Conservation (phyloP, 2,113 vertebrate genomes). For the Tenebrosternarchus preto region DNA sequence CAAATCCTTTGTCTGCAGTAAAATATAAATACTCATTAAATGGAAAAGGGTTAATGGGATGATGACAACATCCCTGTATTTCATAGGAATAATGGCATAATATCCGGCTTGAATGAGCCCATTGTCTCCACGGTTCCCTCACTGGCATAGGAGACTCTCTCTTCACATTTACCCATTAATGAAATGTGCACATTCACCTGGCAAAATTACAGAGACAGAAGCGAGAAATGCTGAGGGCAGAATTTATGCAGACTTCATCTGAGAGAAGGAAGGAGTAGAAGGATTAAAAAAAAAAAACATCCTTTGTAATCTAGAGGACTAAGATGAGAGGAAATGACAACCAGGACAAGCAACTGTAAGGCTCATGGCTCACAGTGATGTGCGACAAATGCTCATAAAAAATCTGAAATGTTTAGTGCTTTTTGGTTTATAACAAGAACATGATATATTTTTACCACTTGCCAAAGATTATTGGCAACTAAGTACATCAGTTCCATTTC, state of each 20-base stretch:
- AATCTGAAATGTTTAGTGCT: no score
- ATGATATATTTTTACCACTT: no score
- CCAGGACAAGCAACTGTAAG: no score
- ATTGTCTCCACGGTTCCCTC: background rate
- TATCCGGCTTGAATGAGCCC: slow-evolving; percentile 1
- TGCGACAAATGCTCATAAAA: no score
- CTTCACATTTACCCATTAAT: background rate
- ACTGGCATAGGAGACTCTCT: background rate
- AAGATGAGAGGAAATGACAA: no score
- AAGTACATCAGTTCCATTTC: no score
- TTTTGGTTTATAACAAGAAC: no score
- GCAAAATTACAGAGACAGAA: background rate
- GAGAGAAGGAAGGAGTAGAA: background rate
- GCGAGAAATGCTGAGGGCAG: background rate
- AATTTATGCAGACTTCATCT: background rate
- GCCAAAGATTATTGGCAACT: no score
- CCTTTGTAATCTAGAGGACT: no score
- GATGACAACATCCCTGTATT: slow-evolving; percentile 24
- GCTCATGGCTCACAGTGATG: no score
- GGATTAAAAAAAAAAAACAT: no score
- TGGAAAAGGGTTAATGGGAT: slow-evolving; percentile 28
- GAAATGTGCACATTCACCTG: background rate
- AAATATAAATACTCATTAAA: slow-evolving; percentile 17
- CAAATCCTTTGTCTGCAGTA: slow-evolving; percentile 27
- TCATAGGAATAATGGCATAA: slow-evolving; percentile 19